Evolutionary conservation across 2,888 invertebrate genomes (phyloP).

Genomic region (Zaprionus lineosus): DNA sequence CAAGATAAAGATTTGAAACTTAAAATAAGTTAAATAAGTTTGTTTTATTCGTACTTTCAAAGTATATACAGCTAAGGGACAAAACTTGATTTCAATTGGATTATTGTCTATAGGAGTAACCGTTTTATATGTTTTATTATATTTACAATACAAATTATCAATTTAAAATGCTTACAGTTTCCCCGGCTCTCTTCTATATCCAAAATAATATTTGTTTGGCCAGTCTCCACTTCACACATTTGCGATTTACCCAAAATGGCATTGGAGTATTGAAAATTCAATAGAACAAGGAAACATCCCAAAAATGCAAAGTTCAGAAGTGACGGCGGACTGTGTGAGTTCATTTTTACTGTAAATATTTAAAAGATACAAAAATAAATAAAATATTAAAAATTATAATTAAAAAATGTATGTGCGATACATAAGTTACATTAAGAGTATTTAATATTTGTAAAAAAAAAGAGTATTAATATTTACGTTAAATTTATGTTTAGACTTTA

Average conservation of each 20-base stretch:
- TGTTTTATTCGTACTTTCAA: too few relatives aligned
- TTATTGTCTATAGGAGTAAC: too few relatives aligned
- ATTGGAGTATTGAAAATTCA: constrained; percentile 61
- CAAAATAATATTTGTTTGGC: constrained; percentile 93
- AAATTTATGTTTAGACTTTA: too few relatives aligned
- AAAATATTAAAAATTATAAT: constrained; percentile 2
- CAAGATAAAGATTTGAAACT: too few relatives aligned
- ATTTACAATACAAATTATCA: neutral
- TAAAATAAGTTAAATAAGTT: too few relatives aligned
- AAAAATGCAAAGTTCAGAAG: constrained; percentile 38
- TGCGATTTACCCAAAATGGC: constrained; percentile 81
- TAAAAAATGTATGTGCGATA: too few relatives aligned
- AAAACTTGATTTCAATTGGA: too few relatives aligned
- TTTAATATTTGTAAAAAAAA: too few relatives aligned
- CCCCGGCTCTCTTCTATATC: constrained; percentile 95
- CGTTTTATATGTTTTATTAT: too few relatives aligned
- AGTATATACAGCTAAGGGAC: too few relatives aligned
- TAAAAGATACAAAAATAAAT: constrained; percentile 5
- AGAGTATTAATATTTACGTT: too few relatives aligned
- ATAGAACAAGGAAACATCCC: constrained; percentile 60
- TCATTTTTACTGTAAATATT: constrained; percentile 51
- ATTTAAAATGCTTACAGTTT: constrained; percentile 87
- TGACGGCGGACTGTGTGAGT: constrained; percentile 32
- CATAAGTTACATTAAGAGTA: too few relatives aligned
- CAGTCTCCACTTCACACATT: constrained; percentile 92